Evolutionary conservation across 2,113 vertebrate genomes (phyloP).

Genomic region (Pangasianodon hypophthalmus): DNA sequence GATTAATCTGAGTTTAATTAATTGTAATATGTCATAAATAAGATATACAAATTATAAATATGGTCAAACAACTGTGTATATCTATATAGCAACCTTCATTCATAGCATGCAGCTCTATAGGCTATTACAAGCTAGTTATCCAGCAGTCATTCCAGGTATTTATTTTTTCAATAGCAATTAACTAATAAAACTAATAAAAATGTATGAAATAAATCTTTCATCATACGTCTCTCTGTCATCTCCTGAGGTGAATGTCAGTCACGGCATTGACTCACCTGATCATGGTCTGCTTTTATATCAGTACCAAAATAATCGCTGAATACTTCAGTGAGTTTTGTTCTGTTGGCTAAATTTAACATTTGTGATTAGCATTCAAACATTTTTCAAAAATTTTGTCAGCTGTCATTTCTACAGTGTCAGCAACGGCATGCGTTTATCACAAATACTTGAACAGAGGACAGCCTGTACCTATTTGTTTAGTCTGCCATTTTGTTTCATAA

Average conservation of each 20-base stretch:
- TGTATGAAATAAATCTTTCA: background rate
- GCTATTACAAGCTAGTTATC: background rate
- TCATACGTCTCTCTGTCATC: background rate
- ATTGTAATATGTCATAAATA: background rate
- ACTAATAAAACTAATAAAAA: too few relatives aligned
- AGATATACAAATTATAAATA: background rate
- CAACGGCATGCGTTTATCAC: background rate
- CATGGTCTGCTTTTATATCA: background rate
- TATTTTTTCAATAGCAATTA: background rate
- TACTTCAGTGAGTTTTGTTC: background rate
- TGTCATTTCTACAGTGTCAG: background rate
- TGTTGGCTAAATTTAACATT: background rate
- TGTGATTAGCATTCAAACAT: background rate
- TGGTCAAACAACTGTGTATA: background rate
- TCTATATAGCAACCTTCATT: background rate
- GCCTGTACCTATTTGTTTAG: background rate
- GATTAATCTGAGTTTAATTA: background rate
- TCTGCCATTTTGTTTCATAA: background rate
- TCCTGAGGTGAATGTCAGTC: background rate
- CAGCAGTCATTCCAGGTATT: background rate
- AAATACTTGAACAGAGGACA: background rate
- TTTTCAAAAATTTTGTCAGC: background rate
- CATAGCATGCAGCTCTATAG: background rate
- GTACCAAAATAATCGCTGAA: background rate
- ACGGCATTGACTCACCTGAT: background rate